Evolutionary conservation across 2,113 vertebrate species (phyloP).

Genomic region (Psilopsiagon aurifrons): DNA sequence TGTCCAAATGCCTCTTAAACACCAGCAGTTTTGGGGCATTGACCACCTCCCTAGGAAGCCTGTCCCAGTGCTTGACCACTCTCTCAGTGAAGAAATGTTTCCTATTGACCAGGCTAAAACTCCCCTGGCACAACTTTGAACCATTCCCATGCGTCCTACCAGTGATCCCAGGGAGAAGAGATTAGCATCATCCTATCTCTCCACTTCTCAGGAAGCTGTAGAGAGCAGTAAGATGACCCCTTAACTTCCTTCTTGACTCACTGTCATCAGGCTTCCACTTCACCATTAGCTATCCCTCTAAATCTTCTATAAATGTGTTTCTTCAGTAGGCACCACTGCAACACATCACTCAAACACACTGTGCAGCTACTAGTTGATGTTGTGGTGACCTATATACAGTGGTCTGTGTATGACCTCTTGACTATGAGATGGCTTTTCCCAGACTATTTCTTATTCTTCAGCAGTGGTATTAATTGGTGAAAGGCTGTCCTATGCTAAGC

Average conservation of each 20-base stretch:
- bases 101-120: not conserved
- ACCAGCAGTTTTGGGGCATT: not conserved
- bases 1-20: not conserved
- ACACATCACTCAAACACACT: not conserved
- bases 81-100: not conserved
- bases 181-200: not conserved
- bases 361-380: not conserved
- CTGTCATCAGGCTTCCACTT: not conserved
- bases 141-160: not conserved
- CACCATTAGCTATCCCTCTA: not conserved
- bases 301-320: not conserved
- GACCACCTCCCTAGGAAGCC: not conserved
- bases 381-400: accelerated
- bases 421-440: not conserved
- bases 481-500: not conserved
- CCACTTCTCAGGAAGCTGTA: not conserved
- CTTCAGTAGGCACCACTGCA: not conserved
- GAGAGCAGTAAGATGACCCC: not conserved
- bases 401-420: not conserved
- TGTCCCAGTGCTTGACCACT: not conserved
- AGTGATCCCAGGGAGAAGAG: not conserved
- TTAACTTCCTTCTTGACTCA: not conserved
- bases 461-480: not conserved
- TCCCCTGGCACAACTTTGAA: not conserved
- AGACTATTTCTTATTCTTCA: not conserved